Percentiles rank a stretch among this genome's conserved stretches.
These are phyloP conservation scores for Mamestra brassicae DNA, from an alignment of 2,888 invertebrate genomes.

Conservation along the genomic window DNA sequence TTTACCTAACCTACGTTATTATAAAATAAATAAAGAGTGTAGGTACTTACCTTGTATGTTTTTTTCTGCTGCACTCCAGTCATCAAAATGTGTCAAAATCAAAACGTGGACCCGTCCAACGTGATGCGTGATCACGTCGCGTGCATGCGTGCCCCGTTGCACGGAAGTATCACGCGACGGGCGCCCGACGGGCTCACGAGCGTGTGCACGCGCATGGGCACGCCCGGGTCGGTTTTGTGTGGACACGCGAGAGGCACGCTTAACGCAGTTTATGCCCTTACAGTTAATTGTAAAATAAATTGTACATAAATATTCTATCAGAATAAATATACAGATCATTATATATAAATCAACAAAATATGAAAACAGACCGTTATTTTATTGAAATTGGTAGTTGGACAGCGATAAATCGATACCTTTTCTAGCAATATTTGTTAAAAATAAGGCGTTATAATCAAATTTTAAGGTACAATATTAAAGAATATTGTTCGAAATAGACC, in stretches of 20 bases:
- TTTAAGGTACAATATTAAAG: no score
- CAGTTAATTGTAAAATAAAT: no score
- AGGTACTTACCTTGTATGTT: conserved; percentile 55
- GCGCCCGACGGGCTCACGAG: conserved; percentile 51
- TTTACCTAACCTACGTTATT: conserved; percentile 59
- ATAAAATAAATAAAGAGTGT: conserved; percentile 60
- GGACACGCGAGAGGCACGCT: conserved; percentile 57
- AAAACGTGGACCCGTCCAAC: conserved; percentile 58
- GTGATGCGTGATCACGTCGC: conserved; percentile 62
- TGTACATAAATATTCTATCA: no score
- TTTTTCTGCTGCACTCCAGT: conserved; percentile 56
- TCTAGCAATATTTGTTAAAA: no score
- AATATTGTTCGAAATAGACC: no score
- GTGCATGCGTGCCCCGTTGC: conserved; percentile 59
- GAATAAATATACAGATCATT: no score
- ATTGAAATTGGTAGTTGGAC: no score
- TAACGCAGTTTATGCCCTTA: conserved; percentile 46
- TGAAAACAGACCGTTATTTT: no score
- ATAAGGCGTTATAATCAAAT: no score
- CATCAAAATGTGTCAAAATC: conserved; percentile 57
- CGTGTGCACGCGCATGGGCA: conserved; percentile 56
- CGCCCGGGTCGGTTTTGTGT: conserved; percentile 59
- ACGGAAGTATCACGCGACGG: conserved; percentile 61
- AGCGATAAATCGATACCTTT: no score
- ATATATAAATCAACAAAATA: no score